Percentiles rank a stretch among this genome's conserved stretches.
Evolutionary conservation across 2,113 vertebrate species (phyloP).

Genomic region (Lichenostomus cassidix): DNA sequence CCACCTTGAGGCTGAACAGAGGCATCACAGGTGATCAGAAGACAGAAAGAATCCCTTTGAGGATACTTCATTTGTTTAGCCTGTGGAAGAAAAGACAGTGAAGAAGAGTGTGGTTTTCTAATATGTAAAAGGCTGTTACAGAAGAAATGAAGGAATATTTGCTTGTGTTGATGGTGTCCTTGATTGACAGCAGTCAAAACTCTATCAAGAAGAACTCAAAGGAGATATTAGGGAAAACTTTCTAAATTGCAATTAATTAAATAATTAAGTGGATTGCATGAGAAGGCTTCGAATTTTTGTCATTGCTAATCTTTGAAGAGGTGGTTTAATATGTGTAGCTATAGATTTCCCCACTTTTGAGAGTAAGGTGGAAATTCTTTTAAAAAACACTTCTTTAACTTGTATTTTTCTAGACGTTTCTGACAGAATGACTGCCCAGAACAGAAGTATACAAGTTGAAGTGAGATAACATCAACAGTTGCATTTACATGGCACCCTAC

Average conservation of each 20-base stretch:
- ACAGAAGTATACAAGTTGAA: background rate
- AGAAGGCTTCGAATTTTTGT: background rate
- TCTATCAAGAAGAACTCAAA: background rate
- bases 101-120: background rate
- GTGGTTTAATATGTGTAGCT: background rate
- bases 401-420: background rate
- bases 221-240: background rate
- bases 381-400: background rate
- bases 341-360: background rate
- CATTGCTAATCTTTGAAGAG: background rate
- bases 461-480: background rate
- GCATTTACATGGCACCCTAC: background rate
- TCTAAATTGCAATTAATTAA: background rate
- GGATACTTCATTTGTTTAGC: background rate
- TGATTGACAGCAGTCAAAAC: background rate
- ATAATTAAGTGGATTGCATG: background rate
- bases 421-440: background rate
- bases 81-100: background rate
- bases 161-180: background rate
- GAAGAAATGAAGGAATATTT: background rate
- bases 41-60: background rate
- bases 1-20: background rate
- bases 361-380: background rate
- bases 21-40: background rate
- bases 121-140: background rate